Percentiles rank a stretch among this genome's conserved stretches.
Conservation (phyloP, 2,797 vertebrate species). For the Pygocentrus nattereri region DNA sequence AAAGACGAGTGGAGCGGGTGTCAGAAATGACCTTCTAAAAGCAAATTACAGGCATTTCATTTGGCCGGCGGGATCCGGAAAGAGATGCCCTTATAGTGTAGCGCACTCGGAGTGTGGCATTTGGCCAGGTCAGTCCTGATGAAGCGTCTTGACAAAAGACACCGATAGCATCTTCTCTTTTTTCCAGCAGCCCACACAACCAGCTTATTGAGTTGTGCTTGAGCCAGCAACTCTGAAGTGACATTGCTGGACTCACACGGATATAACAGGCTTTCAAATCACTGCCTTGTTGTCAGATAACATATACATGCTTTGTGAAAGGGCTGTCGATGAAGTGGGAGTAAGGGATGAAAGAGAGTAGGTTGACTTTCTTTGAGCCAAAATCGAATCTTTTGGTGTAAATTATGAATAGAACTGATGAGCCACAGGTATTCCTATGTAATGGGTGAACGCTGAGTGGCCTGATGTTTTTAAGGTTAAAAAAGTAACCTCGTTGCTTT, state of each 20-base stretch:
- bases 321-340: background rate
- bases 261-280: slow-evolving; percentile 34
- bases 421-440: slow-evolving; percentile 58
- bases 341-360: background rate
- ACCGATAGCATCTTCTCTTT: slow-evolving; percentile 58
- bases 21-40: slow-evolving; percentile 67
- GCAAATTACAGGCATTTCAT: slow-evolving; percentile 63
- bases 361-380: slow-evolving; percentile 19
- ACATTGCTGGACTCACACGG: slow-evolving; percentile 40
- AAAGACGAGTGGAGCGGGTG: slow-evolving; percentile 53
- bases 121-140: slow-evolving; percentile 47
- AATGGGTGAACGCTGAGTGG: slow-evolving; percentile 74
- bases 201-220: slow-evolving; percentile 55
- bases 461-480: slow-evolving; percentile 45
- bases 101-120: slow-evolving; percentile 30
- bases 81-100: background rate
- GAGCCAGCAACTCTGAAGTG: slow-evolving; percentile 50
- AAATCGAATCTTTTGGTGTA: slow-evolving; percentile 47
- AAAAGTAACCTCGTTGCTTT: background rate
- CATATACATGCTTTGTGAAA: slow-evolving; percentile 53
- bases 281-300: slow-evolving; percentile 32
- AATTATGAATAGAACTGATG: slow-evolving; percentile 54
- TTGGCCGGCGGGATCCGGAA: slow-evolving; percentile 26
- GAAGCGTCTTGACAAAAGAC: slow-evolving; percentile 63
- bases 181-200: slow-evolving; percentile 32